Evolutionary conservation across 2,797 vertebrate genomes (phyloP), one percentile per base, ranked within the genome.

Genomic region (Crotalus adamanteus): DNA sequence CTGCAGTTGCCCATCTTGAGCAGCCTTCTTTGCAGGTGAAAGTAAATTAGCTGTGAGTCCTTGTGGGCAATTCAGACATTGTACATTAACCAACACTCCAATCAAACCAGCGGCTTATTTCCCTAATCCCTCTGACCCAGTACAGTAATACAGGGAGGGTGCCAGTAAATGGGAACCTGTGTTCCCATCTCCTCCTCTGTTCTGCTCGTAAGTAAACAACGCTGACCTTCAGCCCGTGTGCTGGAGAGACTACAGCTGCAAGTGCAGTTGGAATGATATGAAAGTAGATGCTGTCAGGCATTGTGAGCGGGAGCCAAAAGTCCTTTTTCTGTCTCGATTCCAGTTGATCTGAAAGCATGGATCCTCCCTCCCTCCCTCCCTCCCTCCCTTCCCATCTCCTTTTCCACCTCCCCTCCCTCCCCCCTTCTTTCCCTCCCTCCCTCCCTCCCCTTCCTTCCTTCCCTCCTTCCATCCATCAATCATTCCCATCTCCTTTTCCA

Each of bases 71-170:
- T 55, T 14, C 89, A 1, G 55, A 22, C 53, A 63, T 55, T 94
- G 93, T 94, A 94, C 90, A 0, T 94, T 95, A 93, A 13, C 93
- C 13, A 18, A 83, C 90, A 9, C 91, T 95, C 6, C 20, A 65
- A 94, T 42, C 83, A 93, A 94, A 87, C 69, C 91, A 0, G 0
- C 4, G 88, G 95, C 86, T 1, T 0, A 90, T 96, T 94, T 93
- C 92, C 94, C 65, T 94, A 93, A 85, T 8, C 1, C 83, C 78
- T 89, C 69, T 63, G 3, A 94, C 96, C 0, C 28, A 92, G 96
- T 96, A 94, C 95, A 94, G 92, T 95, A 22, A 93, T 95, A 93
- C 96, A 94, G 53, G 93, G 88, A 86, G 91, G 91, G 92, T 93
- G 91, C 16, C 25, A 0, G 0, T 2, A 63, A 51, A 91, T 65